Base-by-base conservation (phyloP, 2,888 invertebrate species). In the Melanchra persicariae region DNA sequence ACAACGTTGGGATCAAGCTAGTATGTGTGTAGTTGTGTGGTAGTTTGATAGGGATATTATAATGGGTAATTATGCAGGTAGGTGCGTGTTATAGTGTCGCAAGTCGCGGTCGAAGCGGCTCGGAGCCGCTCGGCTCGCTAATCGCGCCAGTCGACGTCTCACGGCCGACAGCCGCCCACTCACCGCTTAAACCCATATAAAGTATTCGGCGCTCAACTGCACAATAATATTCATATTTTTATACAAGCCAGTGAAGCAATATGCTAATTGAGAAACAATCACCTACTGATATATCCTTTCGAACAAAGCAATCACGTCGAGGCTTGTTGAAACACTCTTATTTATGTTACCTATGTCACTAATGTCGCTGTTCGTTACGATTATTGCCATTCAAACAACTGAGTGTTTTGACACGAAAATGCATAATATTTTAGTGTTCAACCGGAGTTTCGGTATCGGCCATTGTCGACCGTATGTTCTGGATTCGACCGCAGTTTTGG, bases 121-220 rank as follows among this genome's bases (percentile, higher is more conserved):
- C 55, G 55, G 34, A 34, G 34, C 34, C 30, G 34, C 55, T 55
- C 34, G 55, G 79, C 65, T n/a, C 65, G 91, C 93, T 93, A 92
- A 92, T 91, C 94, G 92, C 90, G 91, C 93, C 88, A 91, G 91
- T 89, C 88, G 85, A 90, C 88, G 92, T 82, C 93, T 95, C 95
- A 95, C 90, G 95, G 95, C 91, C 95, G 93, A 85, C 95, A 89
- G 89, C 95, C 95, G 91, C 95, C 95, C 95, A 96, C 95, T 94
- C 93, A 91, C 90, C 86, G 87, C 90, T 95, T 94, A 95, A 94
- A 89, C 89, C 95, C 95, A 94, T 95, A 95, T 95, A 93, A 87
- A 95, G 95, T 91, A 91, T 92, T 91, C 90, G 89, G 87, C 85
- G 88, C 88, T 91, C 91, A 90, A 91, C 89, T 92, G 88, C 91